Base-by-base conservation (phyloP, 1,140 invertebrate species). In the Drosophila truncata region DNA sequence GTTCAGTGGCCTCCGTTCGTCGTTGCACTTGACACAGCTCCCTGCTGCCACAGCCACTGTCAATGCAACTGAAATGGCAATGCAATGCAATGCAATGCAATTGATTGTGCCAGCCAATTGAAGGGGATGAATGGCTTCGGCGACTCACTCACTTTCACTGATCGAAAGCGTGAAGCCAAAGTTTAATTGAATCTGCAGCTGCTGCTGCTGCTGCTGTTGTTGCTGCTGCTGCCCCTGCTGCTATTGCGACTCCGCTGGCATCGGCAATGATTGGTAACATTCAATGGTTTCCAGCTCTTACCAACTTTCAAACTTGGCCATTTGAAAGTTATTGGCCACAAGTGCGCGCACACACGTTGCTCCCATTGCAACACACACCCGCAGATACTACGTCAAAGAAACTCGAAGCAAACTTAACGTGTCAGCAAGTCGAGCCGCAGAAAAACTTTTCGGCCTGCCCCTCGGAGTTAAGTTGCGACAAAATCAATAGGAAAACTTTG, bases 161-260 rank as follows among this genome's bases (percentile, higher is more conserved):
- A 88, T 90, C 64, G 78, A 84, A 88, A 88, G 84, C 84, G 84
- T 80, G 81, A 84, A 87, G 84, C 57, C 73, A 88, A 88, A 87
- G 84, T 88, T 87, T 87, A 87, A 87, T 87, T 87, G 84, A 87
- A 87, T 83, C 66, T 82, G 57, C 65, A 78, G 74, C 74, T 70
- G 73, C 49, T 31, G 37, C 47, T 31, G 27, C 27, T 37, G 37
- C 54, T 20, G 29, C 27, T 7, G 25, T 59, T n/a, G n/a, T n/a
- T n/a, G n/a, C n/a, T n/a, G n/a, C n/a, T n/a, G n/a, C n/a, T 81
- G 55, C 61, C 55, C 55, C 62, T 61, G 72, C 33, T 29, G 35
- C 62, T 27, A 14, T 18, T 23, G 31, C 49, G 39, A 39, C 64
- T 52, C 69, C 18, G 44, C 42, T 77, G 50, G 20, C 50, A 58